Conservation (phyloP, 2,888 invertebrate species). For the Biston stratarius region DNA sequence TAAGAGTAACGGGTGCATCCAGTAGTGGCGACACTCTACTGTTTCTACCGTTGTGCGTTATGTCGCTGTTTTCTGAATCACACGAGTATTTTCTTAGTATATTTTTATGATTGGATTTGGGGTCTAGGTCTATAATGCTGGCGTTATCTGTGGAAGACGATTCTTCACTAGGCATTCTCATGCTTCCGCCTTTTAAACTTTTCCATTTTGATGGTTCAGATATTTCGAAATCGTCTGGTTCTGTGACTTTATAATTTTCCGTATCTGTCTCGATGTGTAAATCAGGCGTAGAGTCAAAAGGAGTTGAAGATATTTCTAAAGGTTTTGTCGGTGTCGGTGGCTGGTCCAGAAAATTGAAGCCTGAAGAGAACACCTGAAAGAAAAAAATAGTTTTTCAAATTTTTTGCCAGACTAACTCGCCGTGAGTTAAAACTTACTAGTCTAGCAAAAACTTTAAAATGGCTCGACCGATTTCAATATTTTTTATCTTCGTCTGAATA, state of each 20-base stretch:
- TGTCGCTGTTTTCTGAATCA: conserved; percentile 72
- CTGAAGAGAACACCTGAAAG: conserved; percentile 80
- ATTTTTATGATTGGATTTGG: conserved; percentile 61
- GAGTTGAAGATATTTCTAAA: conserved; percentile 78
- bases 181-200: conserved; percentile 87
- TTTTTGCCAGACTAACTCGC: too few relatives aligned
- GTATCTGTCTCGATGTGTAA: conserved; percentile 58
- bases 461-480: too few relatives aligned
- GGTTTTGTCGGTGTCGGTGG: conserved; percentile 71
- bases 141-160: conserved; percentile 80
- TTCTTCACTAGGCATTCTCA: conserved; percentile 89
- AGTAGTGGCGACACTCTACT: conserved; percentile 70
- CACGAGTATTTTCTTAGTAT: conserved; percentile 69
- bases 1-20: conserved; percentile 71
- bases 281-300: conserved; percentile 70
- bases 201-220: conserved; percentile 89
- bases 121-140: conserved; percentile 78
- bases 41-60: conserved; percentile 60
- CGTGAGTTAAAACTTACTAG: too few relatives aligned
- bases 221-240: conserved; percentile 85
- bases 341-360: conserved; percentile 68
- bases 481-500: too few relatives aligned
- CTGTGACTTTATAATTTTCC: conserved; percentile 80
- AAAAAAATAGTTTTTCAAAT: conserved; percentile 10
- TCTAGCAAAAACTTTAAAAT: too few relatives aligned